Evolutionary conservation across 2,888 invertebrate species (phyloP), one percentile per base, ranked within the genome.

Genomic region (Agriotes lineatus): DNA sequence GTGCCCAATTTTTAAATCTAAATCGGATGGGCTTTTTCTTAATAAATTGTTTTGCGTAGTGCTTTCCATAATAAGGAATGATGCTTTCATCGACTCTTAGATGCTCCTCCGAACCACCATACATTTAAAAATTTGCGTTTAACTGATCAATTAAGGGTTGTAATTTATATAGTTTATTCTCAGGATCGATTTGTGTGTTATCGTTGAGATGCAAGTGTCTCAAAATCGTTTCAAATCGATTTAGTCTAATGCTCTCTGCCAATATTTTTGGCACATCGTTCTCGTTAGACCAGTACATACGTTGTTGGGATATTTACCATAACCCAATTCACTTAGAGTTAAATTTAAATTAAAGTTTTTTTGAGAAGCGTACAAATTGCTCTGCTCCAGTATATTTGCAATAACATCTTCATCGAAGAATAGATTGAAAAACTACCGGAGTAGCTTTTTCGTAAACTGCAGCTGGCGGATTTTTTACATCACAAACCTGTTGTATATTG

Each of bases 31-130:
- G 74, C 37, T 76, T 74, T 1, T 67, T 72, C 58, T 57, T 72
- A 19, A 76, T 76, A 60, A 45, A 75, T 44, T 73, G 72, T 45
- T 75, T 75, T n/a, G n/a, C n/a, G n/a, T n/a, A n/a, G n/a, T n/a
- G n/a, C n/a, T n/a, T n/a, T n/a, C n/a, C n/a, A n/a, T 74, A 76
- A 42, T 75, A 75, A 1, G 71, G 71, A 18, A 75, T 67, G 74
- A 75, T 76, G 20, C 65, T 69, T 45, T 76, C 72, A 63, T 76
- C 75, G 12, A 76, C 69, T 10, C 30, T 39, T 16, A 73, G 6
- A 10, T 66, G 42, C 61, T 72, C 65, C 44, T 73, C 62, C 6
- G 60, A 35, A 45, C 58, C 60, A 66, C 52, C 68, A 65, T 68
- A 57, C 25, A 44, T 18, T 18, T 35, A 30, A 20, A 67, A 68